These are phyloP conservation scores for Murina feae DNA, from an alignment of 2,113 vertebrate genomes.

Conservation along the genomic window DNA sequence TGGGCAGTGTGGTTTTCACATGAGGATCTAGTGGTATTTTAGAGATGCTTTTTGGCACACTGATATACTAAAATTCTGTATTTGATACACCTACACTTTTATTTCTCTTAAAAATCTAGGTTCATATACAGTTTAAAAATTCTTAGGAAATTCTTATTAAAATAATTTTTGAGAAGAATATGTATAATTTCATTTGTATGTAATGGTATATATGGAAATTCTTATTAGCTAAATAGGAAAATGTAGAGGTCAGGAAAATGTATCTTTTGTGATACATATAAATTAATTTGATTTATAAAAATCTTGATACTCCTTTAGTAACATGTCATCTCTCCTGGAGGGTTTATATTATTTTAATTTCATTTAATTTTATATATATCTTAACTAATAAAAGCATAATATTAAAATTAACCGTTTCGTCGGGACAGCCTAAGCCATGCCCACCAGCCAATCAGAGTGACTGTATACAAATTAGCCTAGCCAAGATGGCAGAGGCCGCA, in stretches of 20 bases:
- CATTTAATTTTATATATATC: conserved; percentile 21
- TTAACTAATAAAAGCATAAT: too few relatives aligned
- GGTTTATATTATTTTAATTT: conserved; percentile 22
- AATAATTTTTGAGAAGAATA: background rate
- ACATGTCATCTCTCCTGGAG: background rate
- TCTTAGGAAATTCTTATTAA: background rate
- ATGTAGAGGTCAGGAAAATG: background rate
- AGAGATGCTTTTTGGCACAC: background rate
- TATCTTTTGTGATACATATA: background rate
- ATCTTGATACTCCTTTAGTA: background rate
- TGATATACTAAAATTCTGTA: background rate
- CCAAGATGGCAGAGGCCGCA: too few relatives aligned
- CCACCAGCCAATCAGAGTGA: too few relatives aligned
- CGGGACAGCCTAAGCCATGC: too few relatives aligned
- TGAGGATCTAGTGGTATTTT: background rate
- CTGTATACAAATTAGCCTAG: too few relatives aligned
- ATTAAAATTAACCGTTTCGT: too few relatives aligned
- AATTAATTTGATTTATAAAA: conserved; percentile 7
- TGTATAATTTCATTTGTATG: background rate
- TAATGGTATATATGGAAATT: background rate
- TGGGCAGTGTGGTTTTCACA: background rate
- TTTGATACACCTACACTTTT: background rate
- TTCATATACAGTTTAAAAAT: background rate
- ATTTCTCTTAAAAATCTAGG: background rate
- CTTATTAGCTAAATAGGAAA: conserved; percentile 13